These are phyloP conservation scores for Lasioglossum marginatum DNA, from an alignment of 2,888 invertebrate genomes.

Conservation along the genomic window DNA sequence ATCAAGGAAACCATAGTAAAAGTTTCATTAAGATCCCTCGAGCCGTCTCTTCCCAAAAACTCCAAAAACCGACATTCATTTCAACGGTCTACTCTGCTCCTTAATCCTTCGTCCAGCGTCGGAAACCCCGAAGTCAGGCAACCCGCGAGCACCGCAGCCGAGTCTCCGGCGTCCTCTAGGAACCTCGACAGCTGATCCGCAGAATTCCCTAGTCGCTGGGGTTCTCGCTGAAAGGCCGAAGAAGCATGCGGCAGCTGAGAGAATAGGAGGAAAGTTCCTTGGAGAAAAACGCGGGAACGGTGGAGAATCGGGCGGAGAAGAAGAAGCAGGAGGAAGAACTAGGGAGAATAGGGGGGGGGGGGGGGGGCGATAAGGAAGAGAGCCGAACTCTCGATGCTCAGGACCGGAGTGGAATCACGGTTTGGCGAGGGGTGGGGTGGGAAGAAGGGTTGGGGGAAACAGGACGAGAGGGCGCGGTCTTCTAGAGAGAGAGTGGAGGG, in stretches of 20 bases:
- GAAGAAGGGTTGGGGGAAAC: constrained; percentile 8
- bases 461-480: constrained; percentile 51
- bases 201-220: not conserved
- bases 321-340: not conserved
- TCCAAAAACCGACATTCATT: not conserved
- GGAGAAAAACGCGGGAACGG: not conserved
- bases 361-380: constrained; percentile 45
- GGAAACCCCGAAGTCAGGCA: not conserved
- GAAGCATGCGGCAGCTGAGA: not conserved
- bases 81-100: not conserved
- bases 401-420: constrained; percentile 18
- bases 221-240: not conserved
- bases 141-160: not conserved
- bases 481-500: constrained; percentile 46
- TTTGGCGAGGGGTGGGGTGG: constrained; percentile 16
- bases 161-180: not conserved
- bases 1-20: not conserved
- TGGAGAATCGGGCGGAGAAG: not conserved
- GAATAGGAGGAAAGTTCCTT: constrained; percentile 4
- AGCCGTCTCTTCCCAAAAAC: not conserved
- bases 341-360: not conserved
- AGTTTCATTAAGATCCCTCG: not conserved
- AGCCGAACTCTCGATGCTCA: constrained; percentile 33
- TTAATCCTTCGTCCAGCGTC: not conserved
- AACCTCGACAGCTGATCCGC: not conserved